Base-by-base conservation (phyloP, 2,888 invertebrate genomes). In the Melanotus villosus region DNA sequence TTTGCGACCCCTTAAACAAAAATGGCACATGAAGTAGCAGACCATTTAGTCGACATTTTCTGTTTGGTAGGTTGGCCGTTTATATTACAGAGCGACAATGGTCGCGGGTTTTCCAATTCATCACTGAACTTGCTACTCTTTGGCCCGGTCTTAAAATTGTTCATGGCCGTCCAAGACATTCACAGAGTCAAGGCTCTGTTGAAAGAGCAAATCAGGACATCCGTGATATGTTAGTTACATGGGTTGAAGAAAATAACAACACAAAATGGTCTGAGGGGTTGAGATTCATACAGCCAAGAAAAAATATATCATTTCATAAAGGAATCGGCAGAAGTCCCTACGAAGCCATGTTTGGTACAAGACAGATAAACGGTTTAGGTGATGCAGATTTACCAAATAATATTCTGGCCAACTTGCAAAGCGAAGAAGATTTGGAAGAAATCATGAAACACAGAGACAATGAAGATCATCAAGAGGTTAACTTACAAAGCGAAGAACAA, bases 1-100 rank as follows among this genome's bases (percentile, higher is more conserved):
- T 16, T 16, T 57, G 1, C 9, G 77, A 26, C 80, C 81, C 10
- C 62, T 82, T n/a, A 75, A 76, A 77, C 72, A 32, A 79, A 78
- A 64, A 41, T 58, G 54, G 79, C 77, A 47, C 70, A 52, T 38
- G 80, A 76, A 74, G 79, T 82, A 1, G 78, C 80, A 9, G 65
- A 70, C 2, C 77, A 80, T 47, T 21, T 75, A 10, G 14, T 70
- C 4, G 70, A 73, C 43, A 73, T 70, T 63, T 75, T 73, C 64
- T 57, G 69, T 21, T 50, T 59, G 56, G 26, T 71, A 64, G 71
- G n/a, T n/a, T 70, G 2, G 69, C 74, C 71, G n/a, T 52, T 16
- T 19, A 70, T 74, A 21, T 50, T 74, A 16, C 72, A 75, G 45
- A 73, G 70, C 32, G 73, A 73, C 77, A 73, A 75, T 78, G 71